These are phyloP conservation scores for Drosophila merina DNA, from an alignment of 2,888 invertebrate species.

Conservation along the genomic window DNA sequence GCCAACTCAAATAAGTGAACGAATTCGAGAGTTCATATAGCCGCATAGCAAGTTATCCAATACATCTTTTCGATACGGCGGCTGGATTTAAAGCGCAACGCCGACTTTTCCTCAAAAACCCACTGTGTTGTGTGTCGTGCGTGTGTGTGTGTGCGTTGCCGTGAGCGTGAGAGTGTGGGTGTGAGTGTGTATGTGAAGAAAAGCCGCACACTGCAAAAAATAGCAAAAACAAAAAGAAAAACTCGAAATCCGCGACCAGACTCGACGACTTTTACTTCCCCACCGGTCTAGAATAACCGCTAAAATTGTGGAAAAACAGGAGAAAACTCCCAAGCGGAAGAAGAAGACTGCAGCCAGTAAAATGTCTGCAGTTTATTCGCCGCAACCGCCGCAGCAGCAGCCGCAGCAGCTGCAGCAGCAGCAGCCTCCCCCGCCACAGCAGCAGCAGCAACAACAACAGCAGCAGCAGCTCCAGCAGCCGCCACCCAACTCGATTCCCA, in stretches of 20 bases:
- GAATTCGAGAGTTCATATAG: slow-evolving; percentile 27
- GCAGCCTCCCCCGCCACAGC: slow-evolving; percentile 60
- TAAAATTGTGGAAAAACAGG: slow-evolving; percentile 84
- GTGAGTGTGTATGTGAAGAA: slow-evolving; percentile 47
- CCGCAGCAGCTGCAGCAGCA: slow-evolving; percentile 67
- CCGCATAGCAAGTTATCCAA: slow-evolving; percentile 11
- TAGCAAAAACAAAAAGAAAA: slow-evolving; percentile 12
- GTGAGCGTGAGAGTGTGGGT: slow-evolving; percentile 13
- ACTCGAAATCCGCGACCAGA: not conserved
- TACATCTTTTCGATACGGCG: slow-evolving; percentile 3
- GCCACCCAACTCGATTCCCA: slow-evolving; percentile 37
- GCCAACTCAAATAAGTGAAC: slow-evolving; percentile 48
- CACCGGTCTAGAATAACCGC: slow-evolving; percentile 76
- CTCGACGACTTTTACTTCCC: slow-evolving; percentile 48
- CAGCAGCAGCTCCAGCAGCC: slow-evolving; percentile 58
- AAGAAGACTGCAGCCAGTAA: slow-evolving; percentile 84
- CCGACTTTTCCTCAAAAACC: slow-evolving; percentile 11
- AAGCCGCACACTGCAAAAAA: slow-evolving; percentile 63
- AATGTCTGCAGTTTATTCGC: slow-evolving; percentile 84
- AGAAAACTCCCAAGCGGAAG: slow-evolving; percentile 84
- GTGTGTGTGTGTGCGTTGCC: slow-evolving; percentile 29
- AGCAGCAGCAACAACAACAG: slow-evolving; percentile 58
- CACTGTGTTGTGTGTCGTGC: slow-evolving; percentile 20
- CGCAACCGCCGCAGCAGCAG: slow-evolving; percentile 82
- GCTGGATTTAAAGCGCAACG: slow-evolving; percentile 4